A percentile compares a stretch with the other conserved stretches of the same genome.
Evolutionary conservation across 2,888 invertebrate genomes (phyloP).

Genomic region (Melanotus villosus): DNA sequence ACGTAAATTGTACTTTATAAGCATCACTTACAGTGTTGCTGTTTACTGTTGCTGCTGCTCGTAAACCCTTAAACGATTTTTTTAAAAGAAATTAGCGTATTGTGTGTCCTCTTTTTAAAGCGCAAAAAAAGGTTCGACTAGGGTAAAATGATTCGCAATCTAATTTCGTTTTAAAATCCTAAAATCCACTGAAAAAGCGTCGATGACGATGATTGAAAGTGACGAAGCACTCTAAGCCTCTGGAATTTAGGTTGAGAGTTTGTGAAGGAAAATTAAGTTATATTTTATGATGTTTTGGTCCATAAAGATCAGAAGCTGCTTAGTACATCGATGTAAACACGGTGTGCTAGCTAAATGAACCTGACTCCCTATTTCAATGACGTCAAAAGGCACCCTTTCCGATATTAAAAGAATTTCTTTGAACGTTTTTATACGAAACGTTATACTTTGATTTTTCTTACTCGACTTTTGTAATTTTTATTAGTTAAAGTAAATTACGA

Average conservation of each 20-base stretch:
- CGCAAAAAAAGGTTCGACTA: too few relatives aligned
- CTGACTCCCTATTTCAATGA: neutral
- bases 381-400: conserved; percentile 9
- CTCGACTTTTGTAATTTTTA: too few relatives aligned
- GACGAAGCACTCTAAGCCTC: conserved; percentile 15
- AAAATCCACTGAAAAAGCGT: neutral
- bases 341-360: neutral
- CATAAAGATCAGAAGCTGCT: conserved; percentile 14
- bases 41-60: too few relatives aligned
- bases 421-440: too few relatives aligned
- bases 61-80: too few relatives aligned
- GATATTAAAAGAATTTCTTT: neutral
- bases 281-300: conserved; percentile 20
- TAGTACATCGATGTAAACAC: conserved; percentile 16
- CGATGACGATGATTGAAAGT: conserved; percentile 20
- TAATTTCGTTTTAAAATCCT: conserved; percentile 5
- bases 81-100: too few relatives aligned
- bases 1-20: too few relatives aligned
- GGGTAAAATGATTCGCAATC: too few relatives aligned
- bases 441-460: too few relatives aligned
- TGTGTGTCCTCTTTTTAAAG: too few relatives aligned
- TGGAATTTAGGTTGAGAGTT: conserved; percentile 9
- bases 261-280: conserved; percentile 8
- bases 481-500: too few relatives aligned
- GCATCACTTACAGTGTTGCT: too few relatives aligned